Conservation (phyloP, 1,140 invertebrate genomes). For the Zaprionus africanus region DNA sequence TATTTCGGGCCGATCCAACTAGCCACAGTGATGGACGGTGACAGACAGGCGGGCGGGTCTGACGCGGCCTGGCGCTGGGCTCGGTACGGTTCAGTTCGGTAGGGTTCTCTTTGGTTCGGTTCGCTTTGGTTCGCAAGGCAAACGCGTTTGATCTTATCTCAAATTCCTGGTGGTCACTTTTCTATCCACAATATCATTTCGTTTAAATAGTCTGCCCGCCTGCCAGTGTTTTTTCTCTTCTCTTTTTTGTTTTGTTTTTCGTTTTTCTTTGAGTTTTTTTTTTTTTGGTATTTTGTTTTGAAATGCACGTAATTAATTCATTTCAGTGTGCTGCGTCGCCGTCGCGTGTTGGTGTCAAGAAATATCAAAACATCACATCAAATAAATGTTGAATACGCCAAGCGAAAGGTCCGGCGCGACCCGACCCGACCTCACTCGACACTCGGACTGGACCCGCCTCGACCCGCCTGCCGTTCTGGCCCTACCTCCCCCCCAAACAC, state of each 20-base stretch:
- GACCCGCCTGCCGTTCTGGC: not conserved
- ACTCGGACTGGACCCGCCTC: no score
- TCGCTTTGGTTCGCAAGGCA: constrained; percentile 42
- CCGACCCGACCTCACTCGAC: constrained; percentile 6
- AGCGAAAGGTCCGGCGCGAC: constrained; percentile 24
- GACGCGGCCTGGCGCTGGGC: constrained; percentile 32
- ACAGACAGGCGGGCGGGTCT: constrained; percentile 71
- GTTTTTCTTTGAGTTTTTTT: constrained; percentile 34
- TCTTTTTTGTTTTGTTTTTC: constrained; percentile 21
- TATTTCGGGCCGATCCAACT: constrained; percentile 36
- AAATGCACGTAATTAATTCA: constrained; percentile 83
- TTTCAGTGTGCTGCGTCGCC: constrained; percentile 74
- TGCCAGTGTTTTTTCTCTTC: constrained; percentile 30
- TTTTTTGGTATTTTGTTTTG: constrained; percentile 63
- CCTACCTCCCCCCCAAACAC: constrained; percentile 15
- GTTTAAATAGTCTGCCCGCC: constrained; percentile 78
- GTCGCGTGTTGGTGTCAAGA: constrained; percentile 84
- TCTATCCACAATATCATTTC: constrained; percentile 83
- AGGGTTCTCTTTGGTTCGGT: constrained; percentile 32
- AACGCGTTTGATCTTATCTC: constrained; percentile 78
- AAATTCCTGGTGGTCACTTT: constrained; percentile 83
- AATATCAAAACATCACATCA: constrained; percentile 85
- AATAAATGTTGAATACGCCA: constrained; percentile 83
- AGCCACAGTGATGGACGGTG: constrained; percentile 67
- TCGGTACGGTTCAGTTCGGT: constrained; percentile 44